A percentile compares a stretch with the other conserved stretches of the same genome.
Conservation (phyloP, 2,797 vertebrate genomes). For the Knipowitschia caucasica region DNA sequence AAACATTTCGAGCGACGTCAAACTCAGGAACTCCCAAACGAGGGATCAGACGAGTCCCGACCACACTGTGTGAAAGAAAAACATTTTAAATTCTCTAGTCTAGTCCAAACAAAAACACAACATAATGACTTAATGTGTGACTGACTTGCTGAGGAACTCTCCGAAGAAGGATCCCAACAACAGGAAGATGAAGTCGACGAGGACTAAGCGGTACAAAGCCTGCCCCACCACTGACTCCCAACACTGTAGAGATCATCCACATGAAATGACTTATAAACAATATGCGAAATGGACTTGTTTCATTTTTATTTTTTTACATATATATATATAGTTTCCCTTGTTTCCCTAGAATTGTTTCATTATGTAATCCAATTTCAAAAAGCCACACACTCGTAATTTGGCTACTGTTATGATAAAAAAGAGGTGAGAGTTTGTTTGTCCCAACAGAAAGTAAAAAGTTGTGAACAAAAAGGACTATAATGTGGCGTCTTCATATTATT, state of each 20-base stretch:
- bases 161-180: constrained; percentile 89
- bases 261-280: background rate
- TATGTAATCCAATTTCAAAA: no score
- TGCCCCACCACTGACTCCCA: constrained; percentile 93
- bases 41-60: constrained; percentile 75
- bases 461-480: no score
- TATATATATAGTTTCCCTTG: no score
- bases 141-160: constrained; percentile 91
- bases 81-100: background rate
- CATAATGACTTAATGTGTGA: constrained; percentile 8
- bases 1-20: constrained; percentile 90
- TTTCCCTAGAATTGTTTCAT: no score
- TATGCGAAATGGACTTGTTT: no score
- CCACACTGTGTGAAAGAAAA: constrained; percentile 70
- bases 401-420: no score
- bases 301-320: no score
- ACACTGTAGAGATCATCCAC: constrained; percentile 73
- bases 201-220: constrained; percentile 88
- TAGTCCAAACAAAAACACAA: background rate
- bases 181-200: constrained; percentile 90
- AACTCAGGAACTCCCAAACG: constrained; percentile 86
- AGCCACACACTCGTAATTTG: no score
- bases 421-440: no score
- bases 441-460: no score
- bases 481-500: no score